These are phyloP conservation scores for Pachymerium ferrugineum DNA, from an alignment of 2,888 invertebrate species.

Conservation along the genomic window DNA sequence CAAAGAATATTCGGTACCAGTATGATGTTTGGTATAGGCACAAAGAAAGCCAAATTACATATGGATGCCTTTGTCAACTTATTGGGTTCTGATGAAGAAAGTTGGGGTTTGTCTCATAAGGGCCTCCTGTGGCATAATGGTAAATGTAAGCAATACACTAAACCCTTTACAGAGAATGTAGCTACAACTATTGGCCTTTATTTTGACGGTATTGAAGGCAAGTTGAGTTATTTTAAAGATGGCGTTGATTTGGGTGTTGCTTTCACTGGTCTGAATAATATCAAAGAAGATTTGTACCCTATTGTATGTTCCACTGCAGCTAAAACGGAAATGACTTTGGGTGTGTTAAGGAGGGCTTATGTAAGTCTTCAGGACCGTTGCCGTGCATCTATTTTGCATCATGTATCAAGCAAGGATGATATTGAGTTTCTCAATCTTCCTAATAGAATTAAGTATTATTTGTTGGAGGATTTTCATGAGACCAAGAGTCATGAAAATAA, in stretches of 20 bases:
- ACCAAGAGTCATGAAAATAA: neutral
- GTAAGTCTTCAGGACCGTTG: conserved; percentile 64
- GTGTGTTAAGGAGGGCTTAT: conserved; percentile 58
- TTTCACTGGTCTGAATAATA: conserved; percentile 59
- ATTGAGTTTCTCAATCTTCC: conserved; percentile 58
- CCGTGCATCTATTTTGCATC: conserved; percentile 58
- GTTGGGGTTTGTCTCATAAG: conserved; percentile 70
- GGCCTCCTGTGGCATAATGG: conserved; percentile 65
- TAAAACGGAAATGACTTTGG: conserved; percentile 65
- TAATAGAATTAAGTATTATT: conserved; percentile 55
- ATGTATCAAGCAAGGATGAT: conserved; percentile 52
- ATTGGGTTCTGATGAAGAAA: conserved; percentile 62
- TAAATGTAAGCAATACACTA: conserved; percentile 58
- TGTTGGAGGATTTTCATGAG: conserved; percentile 53
- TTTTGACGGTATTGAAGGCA: conserved; percentile 63
- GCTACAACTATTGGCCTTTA: conserved; percentile 62
- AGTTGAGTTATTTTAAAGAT: conserved; percentile 65
- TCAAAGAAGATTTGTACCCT: conserved; percentile 61
- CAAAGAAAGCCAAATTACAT: conserved; percentile 56
- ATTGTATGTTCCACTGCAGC: conserved; percentile 67
- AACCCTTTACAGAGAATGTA: conserved; percentile 64
- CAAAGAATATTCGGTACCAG: conserved; percentile 66
- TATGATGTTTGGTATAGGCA: conserved; percentile 69
- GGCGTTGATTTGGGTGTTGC: conserved; percentile 64
- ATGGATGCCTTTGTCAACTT: conserved; percentile 64